phyloP scores from a whole-genome alignment of 2,797 vertebrate species.

The Carapus acus region DNA sequence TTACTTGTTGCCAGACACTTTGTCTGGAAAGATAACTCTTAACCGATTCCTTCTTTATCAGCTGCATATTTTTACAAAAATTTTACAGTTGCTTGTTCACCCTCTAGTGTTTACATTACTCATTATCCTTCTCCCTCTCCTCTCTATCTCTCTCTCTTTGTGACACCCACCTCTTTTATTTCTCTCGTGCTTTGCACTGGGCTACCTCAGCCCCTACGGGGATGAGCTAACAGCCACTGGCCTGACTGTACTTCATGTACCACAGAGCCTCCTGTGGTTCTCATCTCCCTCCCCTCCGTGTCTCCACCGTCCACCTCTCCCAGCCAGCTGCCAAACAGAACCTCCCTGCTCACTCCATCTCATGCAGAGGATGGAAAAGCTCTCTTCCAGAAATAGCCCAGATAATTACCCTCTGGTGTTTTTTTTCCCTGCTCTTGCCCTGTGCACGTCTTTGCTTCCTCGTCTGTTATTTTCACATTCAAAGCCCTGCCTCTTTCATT shows the following conservation, averaged over 20 bases:
- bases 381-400: constrained; percentile 69
- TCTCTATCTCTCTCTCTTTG: not conserved
- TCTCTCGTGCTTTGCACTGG: not conserved
- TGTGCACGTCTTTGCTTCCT: constrained; percentile 30
- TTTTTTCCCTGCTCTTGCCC: constrained; percentile 29
- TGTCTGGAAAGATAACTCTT: too few species aligned
- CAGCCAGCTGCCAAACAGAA: constrained; percentile 62
- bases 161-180: not conserved
- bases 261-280: constrained; percentile 23
- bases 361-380: constrained; percentile 59
- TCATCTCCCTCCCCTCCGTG: constrained; percentile 25
- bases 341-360: constrained; percentile 59
- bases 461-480: constrained; percentile 34
- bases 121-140: not conserved
- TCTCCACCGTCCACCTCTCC: constrained; percentile 43
- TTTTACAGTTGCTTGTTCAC: too few species aligned
- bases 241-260: constrained; percentile 27
- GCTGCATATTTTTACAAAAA: too few species aligned
- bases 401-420: constrained; percentile 68
- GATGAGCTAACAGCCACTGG: constrained; percentile 1
- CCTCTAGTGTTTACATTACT: not conserved
- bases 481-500: constrained; percentile 16
- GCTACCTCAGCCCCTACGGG: constrained; percentile 1
- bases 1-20: too few species aligned
- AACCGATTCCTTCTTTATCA: too few species aligned